phyloP scores from a whole-genome alignment of 2,888 invertebrate genomes.

The Acrocyrtus sp. region DNA sequence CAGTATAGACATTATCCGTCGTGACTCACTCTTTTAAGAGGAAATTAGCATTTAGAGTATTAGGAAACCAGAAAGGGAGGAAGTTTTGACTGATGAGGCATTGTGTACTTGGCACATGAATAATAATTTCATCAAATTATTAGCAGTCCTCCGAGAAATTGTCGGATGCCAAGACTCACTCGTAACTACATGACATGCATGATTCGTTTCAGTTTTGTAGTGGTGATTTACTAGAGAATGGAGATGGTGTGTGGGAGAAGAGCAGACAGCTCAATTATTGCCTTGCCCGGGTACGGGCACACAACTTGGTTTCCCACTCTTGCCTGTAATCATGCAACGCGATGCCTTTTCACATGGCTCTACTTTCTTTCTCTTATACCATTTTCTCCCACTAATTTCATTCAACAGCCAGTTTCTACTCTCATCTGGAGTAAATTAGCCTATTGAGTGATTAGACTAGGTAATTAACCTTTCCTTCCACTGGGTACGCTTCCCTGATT shows the following conservation, averaged over 20 bases:
- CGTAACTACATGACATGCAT: constrained; percentile 25
- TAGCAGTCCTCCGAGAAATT: constrained; percentile 11
- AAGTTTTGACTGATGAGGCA: constrained; percentile 25
- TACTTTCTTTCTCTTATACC: too few species aligned
- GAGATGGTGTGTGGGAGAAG: too few species aligned
- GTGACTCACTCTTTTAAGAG: too few species aligned
- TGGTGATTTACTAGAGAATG: too few species aligned
- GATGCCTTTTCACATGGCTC: too few species aligned
- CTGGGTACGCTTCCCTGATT: background rate
- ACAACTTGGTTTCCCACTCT: constrained; percentile 19
- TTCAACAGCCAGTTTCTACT: constrained; percentile 32
- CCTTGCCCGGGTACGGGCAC: too few species aligned
- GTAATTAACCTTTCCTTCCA: constrained; percentile 37
- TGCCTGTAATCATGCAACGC: constrained; percentile 32
- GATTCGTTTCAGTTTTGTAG: constrained; percentile 40
- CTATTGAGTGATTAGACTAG: constrained; percentile 45
- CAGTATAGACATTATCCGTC: too few species aligned
- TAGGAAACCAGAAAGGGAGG: constrained; percentile 15
- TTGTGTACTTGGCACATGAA: constrained; percentile 40
- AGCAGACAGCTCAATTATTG: constrained; percentile 38
- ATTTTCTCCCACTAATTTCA: too few species aligned
- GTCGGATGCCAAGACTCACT: constrained; percentile 28
- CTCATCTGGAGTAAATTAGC: constrained; percentile 42
- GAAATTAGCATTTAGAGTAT: too few species aligned
- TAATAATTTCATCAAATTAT: constrained; percentile 48